Conservation (phyloP, 53 echinoderm and acorn worm genomes). For the Hippasteria phrygiana region DNA sequence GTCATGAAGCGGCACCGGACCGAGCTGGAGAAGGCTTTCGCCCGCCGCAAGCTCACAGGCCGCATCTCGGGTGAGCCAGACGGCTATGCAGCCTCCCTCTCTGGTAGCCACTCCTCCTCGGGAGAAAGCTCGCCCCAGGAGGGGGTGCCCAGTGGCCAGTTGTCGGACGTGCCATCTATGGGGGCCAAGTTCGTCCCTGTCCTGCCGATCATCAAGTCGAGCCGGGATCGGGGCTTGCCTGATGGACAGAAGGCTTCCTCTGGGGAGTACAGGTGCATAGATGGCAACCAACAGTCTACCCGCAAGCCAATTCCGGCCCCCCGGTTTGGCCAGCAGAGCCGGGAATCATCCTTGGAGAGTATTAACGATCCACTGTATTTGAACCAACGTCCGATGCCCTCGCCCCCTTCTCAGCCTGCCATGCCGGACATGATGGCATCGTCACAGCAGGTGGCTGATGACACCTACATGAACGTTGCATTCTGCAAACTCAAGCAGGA, state of each 20-base stretch:
- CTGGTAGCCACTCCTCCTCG: slow-evolving; percentile 44
- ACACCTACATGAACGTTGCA: slow-evolving; percentile 88
- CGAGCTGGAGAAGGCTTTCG: slow-evolving; percentile 83
- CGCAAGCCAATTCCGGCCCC: slow-evolving; percentile 50
- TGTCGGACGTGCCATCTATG: slow-evolving; percentile 25
- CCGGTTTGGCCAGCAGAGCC: slow-evolving; percentile 50
- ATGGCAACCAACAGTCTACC: not conserved
- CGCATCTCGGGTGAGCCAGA: slow-evolving; percentile 55
- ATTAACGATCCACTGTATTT: slow-evolving; percentile 45
- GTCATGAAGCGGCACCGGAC: slow-evolving; percentile 73
- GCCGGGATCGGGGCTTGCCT: slow-evolving; percentile 5
- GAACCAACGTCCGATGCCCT: slow-evolving; percentile 67
- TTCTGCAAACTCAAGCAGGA: slow-evolving; percentile 67
- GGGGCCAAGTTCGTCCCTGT: slow-evolving; percentile 36
- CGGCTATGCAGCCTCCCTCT: slow-evolving; percentile 29
- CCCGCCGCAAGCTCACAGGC: slow-evolving; percentile 72
- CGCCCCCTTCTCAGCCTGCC: slow-evolving; percentile 47
- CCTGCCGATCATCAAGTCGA: slow-evolving; percentile 40
- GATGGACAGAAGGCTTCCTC: slow-evolving; percentile 41
- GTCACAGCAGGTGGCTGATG: slow-evolving; percentile 56
- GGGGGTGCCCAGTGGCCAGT: slow-evolving; percentile 11
- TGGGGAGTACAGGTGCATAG: slow-evolving; percentile 33
- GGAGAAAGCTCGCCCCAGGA: slow-evolving; percentile 51
- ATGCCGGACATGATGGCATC: slow-evolving; percentile 29
- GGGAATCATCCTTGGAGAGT: slow-evolving; percentile 65